Evolutionary conservation across 2,888 invertebrate genomes (phyloP).

Genomic region (Ophion costatus): DNA sequence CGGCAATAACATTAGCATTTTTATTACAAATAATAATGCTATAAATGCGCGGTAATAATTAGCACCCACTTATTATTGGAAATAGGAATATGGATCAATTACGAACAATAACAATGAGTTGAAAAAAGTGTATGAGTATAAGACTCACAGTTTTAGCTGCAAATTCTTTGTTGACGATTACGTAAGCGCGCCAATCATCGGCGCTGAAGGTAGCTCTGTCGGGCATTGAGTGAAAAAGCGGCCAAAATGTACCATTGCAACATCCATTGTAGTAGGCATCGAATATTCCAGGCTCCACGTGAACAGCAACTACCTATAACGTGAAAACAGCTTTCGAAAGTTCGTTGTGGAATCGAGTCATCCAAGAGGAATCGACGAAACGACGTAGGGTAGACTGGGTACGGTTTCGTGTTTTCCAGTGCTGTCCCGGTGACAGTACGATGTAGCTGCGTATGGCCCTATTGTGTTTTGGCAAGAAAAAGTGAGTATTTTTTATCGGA

Average conservation of each 20-base stretch:
- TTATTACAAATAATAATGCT: not conserved
- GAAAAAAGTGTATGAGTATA: not conserved
- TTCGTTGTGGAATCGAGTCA: not conserved
- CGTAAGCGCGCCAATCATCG: slow-evolving; percentile 93
- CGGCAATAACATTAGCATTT: not conserved
- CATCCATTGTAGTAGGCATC: slow-evolving; percentile 96
- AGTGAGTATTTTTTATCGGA: no score
- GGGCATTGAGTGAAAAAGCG: slow-evolving; percentile 96
- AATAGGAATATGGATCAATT: not conserved
- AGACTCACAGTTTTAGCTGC: slow-evolving; percentile 90
- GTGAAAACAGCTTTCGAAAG: slow-evolving; percentile 3
- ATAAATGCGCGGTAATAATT: not conserved
- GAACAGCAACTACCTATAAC: slow-evolving; percentile 91
- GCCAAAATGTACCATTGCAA: slow-evolving; percentile 97
- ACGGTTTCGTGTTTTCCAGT: no score
- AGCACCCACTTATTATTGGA: not conserved
- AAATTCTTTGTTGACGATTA: slow-evolving; percentile 92
- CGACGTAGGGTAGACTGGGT: not conserved
- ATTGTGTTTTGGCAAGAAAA: no score
- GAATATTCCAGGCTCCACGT: slow-evolving; percentile 90
- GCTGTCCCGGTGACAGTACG: no score
- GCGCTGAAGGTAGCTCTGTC: slow-evolving; percentile 93
- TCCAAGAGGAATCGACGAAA: not conserved
- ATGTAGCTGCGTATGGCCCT: no score
- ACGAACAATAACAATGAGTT: not conserved